phyloP scores from a whole-genome alignment of 1,140 invertebrate genomes.

The Drosophila bocki region DNA sequence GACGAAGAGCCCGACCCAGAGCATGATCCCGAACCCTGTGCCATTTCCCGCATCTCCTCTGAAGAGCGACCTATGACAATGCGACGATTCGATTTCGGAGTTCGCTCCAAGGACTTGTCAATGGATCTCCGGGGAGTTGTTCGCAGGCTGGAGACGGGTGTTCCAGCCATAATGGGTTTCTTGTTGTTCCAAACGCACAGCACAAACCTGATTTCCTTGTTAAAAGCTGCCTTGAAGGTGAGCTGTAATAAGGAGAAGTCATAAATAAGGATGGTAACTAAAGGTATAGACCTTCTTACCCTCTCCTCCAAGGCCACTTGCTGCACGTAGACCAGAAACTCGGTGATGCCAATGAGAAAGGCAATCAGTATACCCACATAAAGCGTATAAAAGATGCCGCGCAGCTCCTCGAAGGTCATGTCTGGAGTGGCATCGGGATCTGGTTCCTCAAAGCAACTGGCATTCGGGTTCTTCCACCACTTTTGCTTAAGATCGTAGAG shows the following conservation, averaged over 20 bases:
- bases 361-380: constrained; percentile 89
- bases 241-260: constrained; percentile 85
- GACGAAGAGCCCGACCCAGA: constrained; percentile 18
- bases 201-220: constrained; percentile 72
- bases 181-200: constrained; percentile 79
- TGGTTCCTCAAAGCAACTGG: constrained; percentile 54
- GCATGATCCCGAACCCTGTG: not conserved
- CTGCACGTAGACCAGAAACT: constrained; percentile 93
- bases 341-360: constrained; percentile 89
- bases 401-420: constrained; percentile 92
- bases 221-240: constrained; percentile 67
- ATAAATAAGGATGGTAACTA: too few species aligned
- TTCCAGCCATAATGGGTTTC: constrained; percentile 62
- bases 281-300: constrained; percentile 19
- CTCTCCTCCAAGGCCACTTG: constrained; percentile 91
- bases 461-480: constrained; percentile 91
- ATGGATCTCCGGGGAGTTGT: constrained; percentile 53
- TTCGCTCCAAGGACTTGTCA: constrained; percentile 65
- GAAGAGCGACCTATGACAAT: constrained; percentile 64
- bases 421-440: constrained; percentile 85
- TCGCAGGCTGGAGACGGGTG: constrained; percentile 58
- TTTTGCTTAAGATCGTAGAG: constrained; percentile 90
- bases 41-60: constrained; percentile 68
- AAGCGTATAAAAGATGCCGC: constrained; percentile 96
- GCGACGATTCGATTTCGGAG: constrained; percentile 62